phyloP scores from a whole-genome alignment of 2,888 invertebrate genomes.

The Drosophila prostipennis region DNA sequence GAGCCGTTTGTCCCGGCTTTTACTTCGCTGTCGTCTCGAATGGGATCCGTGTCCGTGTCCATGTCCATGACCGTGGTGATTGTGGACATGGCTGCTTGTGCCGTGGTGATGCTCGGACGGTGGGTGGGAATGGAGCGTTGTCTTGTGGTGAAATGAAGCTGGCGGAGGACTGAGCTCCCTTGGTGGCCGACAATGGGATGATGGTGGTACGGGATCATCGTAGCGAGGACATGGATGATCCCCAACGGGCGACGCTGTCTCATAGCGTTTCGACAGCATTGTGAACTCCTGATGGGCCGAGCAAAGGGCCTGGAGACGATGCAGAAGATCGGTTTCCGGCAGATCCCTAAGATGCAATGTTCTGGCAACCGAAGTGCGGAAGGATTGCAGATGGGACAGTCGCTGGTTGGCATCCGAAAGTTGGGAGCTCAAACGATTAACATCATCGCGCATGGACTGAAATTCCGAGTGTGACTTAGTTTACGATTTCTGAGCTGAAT shows the following conservation, averaged over 20 bases:
- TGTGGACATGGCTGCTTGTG: slow-evolving; percentile 43
- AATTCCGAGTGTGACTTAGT: not conserved
- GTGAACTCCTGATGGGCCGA: slow-evolving; percentile 95
- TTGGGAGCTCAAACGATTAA: slow-evolving; percentile 90
- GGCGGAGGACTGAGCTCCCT: slow-evolving; percentile 68
- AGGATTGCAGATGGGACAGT: slow-evolving; percentile 91
- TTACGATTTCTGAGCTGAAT: no score
- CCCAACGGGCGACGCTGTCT: slow-evolving; percentile 84
- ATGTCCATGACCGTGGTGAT: slow-evolving; percentile 32
- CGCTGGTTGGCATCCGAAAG: slow-evolving; percentile 90
- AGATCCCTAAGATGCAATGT: slow-evolving; percentile 90
- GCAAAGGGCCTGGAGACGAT: slow-evolving; percentile 92
- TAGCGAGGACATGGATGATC: slow-evolving; percentile 83
- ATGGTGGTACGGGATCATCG: slow-evolving; percentile 81
- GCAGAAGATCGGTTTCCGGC: slow-evolving; percentile 91
- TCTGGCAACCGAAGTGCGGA: slow-evolving; percentile 90
- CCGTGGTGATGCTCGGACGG: slow-evolving; percentile 39
- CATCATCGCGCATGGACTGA: slow-evolving; percentile 89
- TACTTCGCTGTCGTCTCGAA: slow-evolving; percentile 65
- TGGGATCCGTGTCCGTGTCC: slow-evolving; percentile 21
- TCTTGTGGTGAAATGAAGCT: slow-evolving; percentile 41
- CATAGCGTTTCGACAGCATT: slow-evolving; percentile 90
- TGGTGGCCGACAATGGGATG: slow-evolving; percentile 81
- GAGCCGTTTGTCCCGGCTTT: slow-evolving; percentile 74
- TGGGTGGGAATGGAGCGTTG: slow-evolving; percentile 3